Conservation (phyloP, 1,140 invertebrate species). For the Diorhabda sublineata region DNA sequence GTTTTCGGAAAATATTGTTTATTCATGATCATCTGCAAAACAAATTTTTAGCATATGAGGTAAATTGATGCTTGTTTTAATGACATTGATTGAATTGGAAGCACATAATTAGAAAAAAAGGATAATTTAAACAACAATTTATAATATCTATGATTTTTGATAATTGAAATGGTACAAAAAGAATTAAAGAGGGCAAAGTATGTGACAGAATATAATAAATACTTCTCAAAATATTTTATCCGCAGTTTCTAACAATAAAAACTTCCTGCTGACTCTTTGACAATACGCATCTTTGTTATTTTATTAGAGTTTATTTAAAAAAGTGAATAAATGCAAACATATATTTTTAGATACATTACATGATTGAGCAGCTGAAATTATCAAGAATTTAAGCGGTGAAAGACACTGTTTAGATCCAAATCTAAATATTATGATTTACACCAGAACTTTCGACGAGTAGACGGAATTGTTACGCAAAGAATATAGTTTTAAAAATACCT, state of each 20-base stretch:
- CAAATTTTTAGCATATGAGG: too few species aligned
- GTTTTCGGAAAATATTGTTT: too few species aligned
- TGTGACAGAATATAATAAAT: not conserved
- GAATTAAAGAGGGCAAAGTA: too few species aligned
- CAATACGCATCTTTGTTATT: not conserved
- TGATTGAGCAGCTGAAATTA: constrained; percentile 29
- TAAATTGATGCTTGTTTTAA: too few species aligned
- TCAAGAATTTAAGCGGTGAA: constrained; percentile 28
- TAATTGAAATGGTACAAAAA: too few species aligned
- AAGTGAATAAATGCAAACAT: not conserved
- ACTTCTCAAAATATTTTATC: not conserved
- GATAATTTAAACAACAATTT: too few species aligned
- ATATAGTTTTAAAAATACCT: not conserved
- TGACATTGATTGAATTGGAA: too few species aligned
- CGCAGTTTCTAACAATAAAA: not conserved
- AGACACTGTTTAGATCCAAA: constrained; percentile 25
- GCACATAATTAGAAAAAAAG: too few species aligned
- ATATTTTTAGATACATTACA: constrained; percentile 4
- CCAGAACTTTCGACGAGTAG: constrained; percentile 22
- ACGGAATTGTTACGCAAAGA: constrained; percentile 16
- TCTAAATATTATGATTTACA: constrained; percentile 31
- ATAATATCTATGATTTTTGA: too few species aligned
- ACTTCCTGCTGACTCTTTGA: not conserved
- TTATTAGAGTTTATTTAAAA: not conserved
- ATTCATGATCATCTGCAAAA: too few species aligned